phyloP scores from a whole-genome alignment of 2,797 vertebrate species.

The Otolemur crassicaudatus region DNA sequence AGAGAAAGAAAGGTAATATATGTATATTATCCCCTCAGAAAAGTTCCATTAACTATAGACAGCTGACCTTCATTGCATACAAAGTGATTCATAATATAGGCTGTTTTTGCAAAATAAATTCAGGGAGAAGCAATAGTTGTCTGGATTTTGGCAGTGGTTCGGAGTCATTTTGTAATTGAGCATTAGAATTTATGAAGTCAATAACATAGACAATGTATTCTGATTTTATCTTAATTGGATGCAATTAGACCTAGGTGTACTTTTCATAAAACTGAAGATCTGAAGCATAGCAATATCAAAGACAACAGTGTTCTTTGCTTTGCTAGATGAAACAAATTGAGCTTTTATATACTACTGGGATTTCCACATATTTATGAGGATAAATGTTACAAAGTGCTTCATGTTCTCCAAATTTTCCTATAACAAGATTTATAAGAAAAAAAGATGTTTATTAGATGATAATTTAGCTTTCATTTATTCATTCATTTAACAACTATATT shows the following conservation, averaged over 20 bases:
- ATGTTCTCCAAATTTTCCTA: constrained; percentile 29
- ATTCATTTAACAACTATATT: constrained; percentile 39
- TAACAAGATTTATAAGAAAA: not conserved
- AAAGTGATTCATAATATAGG: constrained; percentile 65
- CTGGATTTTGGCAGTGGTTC: constrained; percentile 56
- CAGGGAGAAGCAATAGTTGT: constrained; percentile 54
- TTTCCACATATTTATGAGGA: constrained; percentile 54
- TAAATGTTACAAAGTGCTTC: constrained; percentile 2
- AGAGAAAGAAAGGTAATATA: constrained; percentile 56
- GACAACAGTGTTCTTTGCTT: constrained; percentile 8
- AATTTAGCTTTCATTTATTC: not conserved
- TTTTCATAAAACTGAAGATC: constrained; percentile 76
- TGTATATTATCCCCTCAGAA: constrained; percentile 70
- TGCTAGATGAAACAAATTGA: constrained; percentile 57
- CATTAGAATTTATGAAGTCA: constrained; percentile 76
- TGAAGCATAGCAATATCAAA: constrained; percentile 63
- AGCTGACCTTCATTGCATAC: constrained; percentile 42
- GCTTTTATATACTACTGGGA: constrained; percentile 41
- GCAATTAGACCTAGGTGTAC: constrained; percentile 81
- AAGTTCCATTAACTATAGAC: constrained; percentile 55
- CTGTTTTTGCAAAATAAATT: constrained; percentile 59
- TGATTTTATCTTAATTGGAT: constrained; percentile 80
- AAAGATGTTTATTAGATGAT: not conserved
- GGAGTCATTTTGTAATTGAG: constrained; percentile 66
- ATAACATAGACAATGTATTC: constrained; percentile 68